A percentile compares a stretch with the other conserved stretches of the same genome.
Conservation (phyloP, 1,140 invertebrate genomes). For the Pseudomyrmex sp. region DNA sequence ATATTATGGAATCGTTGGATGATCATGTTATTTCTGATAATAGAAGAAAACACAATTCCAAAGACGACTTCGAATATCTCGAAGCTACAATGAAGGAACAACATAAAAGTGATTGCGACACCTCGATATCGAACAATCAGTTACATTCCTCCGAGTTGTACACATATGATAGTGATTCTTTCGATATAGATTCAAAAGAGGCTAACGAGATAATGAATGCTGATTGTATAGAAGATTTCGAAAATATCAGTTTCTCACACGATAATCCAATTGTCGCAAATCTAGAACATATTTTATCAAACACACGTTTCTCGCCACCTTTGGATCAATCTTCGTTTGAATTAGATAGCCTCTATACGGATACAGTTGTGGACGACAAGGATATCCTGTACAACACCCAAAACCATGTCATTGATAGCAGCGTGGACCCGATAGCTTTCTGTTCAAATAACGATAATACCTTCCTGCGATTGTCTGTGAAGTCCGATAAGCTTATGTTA, state of each 20-base stretch:
- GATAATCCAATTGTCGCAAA: conserved; percentile 55
- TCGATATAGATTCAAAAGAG: conserved; percentile 33
- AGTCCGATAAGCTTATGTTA: conserved; percentile 30
- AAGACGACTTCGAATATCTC: neutral
- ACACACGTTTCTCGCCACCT: conserved; percentile 59
- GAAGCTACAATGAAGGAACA: conserved; percentile 28
- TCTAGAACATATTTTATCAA: conserved; percentile 53
- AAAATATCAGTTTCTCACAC: conserved; percentile 67
- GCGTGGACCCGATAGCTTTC: conserved; percentile 40
- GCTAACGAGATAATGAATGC: conserved; percentile 31
- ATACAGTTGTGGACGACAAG: conserved; percentile 61
- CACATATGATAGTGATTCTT: conserved; percentile 6
- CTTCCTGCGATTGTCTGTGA: neutral
- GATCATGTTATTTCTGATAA: neutral
- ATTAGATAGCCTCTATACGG: conserved; percentile 47
- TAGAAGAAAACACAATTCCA: conserved; percentile 13
- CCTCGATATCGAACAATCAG: conserved; percentile 28
- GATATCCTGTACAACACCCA: conserved; percentile 44
- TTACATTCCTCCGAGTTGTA: conserved; percentile 29
- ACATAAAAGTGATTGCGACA: conserved; percentile 2
- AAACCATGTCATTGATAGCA: conserved; percentile 45
- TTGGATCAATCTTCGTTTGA: conserved; percentile 10
- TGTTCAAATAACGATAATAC: conserved; percentile 44
- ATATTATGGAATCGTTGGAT: conserved; percentile 43
- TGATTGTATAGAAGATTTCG: conserved; percentile 59